Base-by-base conservation (phyloP, 2,113 vertebrate species). In the Hirundichthys speculiger region DNA sequence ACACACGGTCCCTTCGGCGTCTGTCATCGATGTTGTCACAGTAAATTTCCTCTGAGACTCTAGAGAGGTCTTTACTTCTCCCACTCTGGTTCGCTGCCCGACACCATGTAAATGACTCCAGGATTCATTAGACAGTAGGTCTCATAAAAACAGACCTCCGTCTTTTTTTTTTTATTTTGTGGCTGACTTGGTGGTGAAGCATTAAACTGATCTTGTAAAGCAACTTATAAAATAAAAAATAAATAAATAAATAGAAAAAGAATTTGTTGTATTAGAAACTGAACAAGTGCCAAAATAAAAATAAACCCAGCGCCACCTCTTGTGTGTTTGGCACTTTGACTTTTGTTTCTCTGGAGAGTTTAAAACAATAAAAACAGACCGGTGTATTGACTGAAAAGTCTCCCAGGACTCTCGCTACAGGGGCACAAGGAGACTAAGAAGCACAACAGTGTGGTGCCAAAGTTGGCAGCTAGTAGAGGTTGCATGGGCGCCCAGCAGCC, bases 41-140 rank as follows among this genome's bases (percentile, higher is more conserved):
- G 42, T 80, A 75, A 64, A 86, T 81, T 84, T 75, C 75, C 81
- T 80, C 52, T 0, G 63, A 69, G 71, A 69, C 78, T n/a, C 59
- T 57, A 24, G 30, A 45, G 22, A 72, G 64, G 60, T 67, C 51
- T 20, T 62, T 43, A 15, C 9, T 56, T 39, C 41, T 30, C 34
- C 54, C 10, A 4, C 18, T 83, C 47, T 66, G 62, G n/a, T 52
- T 82, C 66, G 39, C 65, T 15, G 12, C 21, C 43, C 4, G 39
- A 63, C 73, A 46, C 50, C 70, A 80, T 71, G 73, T 46, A 75
- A 74, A 84, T 64, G 62, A 63, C 64, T 73, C 70, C 51, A 30
- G 65, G 84, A 85, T 80, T 83, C 80, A 72, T 82, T 75, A 58
- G 64, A 70, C 69, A 24, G 22, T 6, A 5, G 13, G 21, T 65